Evolutionary conservation across 2,888 invertebrate genomes (phyloP), one percentile per base, ranked within the genome.

Genomic region (Cerastoderma edule): DNA sequence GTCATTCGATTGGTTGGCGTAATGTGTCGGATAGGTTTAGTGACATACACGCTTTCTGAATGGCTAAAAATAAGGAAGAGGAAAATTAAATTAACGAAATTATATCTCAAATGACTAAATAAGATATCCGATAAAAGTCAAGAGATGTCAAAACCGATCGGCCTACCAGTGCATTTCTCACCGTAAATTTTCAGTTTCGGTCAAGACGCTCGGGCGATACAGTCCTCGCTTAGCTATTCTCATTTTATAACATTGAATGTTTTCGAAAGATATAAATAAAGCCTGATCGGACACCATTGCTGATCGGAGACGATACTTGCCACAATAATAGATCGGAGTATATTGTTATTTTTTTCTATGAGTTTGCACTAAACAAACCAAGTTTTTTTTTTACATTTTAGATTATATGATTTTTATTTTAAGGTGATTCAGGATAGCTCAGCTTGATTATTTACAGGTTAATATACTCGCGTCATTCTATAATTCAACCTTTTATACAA

Each of bases 21-120:
- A 27, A 28, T 57, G 22, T 22, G 57, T 13, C 22, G 4, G 57
- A 33, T 28, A 57, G 13, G 32, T 57, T 57, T 19, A 57, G 16
- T 57, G 16, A 8, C 6, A 28, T n/a, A 33, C n/a, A 19, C 16
- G 19, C 2, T 16, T 5, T 57, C 1, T 33, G 32, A 57, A 33
- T 57, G 57, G 57, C 16, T 32, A 57, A 32, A 32, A 32, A 57
- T 22, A 8, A 57, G 57, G 57, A 57, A 57, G 57, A 57, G 57
- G 57, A 57, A 57, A 24, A 22, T 53, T 1, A 32, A 56, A 57
- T 33, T 33, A 22, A n/a, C 16, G 33, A 57, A 57, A 33, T 57
- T 57, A 28, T 33, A 33, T 28, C 33, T 24, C n/a, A 57, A 57
- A n/a, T 57, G 30, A 33, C 57, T 57, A 57, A 57, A n/a, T 57